A percentile compares a stretch with the other conserved stretches of the same genome.
phyloP scores from a whole-genome alignment of 1,140 invertebrate species.

The Caenorhabditis elegans region WBcel235 BX284603.4:8955501-8956000 shows the following conservation, averaged over 20 bases:
- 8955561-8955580: background rate
- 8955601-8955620: background rate
- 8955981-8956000: background rate
- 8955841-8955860: background rate
- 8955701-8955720: too few relatives aligned
- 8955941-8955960: background rate
- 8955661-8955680: too few relatives aligned
- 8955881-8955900: background rate
- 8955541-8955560: background rate
- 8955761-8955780: background rate
- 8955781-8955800: background rate
- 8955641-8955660: too few relatives aligned
- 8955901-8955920: background rate
- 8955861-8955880: background rate
- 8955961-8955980: background rate
- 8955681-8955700: too few relatives aligned
- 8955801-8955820: background rate
- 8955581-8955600: background rate
- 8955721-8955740: background rate
- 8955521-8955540: background rate
- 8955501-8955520: background rate
- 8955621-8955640: background rate
- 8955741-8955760: background rate
- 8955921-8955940: background rate
- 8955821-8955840: background rate